Conservation (phyloP, 2,113 vertebrate genomes). For the Xyrauchen texanus region DNA sequence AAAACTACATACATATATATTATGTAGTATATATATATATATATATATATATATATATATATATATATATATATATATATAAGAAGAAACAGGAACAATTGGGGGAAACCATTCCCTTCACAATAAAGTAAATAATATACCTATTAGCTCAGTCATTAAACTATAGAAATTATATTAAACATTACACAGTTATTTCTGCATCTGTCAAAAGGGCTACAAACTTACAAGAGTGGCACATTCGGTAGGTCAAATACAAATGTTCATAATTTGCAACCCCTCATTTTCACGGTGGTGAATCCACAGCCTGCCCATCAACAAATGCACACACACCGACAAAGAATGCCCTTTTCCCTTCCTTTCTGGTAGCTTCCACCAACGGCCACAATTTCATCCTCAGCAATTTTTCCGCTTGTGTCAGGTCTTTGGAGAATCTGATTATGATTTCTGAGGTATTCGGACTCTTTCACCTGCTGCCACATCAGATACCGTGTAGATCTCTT, state of each 20-base stretch:
- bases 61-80: neutral
- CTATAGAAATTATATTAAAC: too few relatives aligned
- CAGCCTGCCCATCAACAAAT: neutral
- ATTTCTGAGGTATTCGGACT: neutral
- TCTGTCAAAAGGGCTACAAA: neutral
- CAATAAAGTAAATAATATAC: too few relatives aligned
- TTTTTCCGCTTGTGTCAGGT: neutral
- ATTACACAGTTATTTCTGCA: too few relatives aligned
- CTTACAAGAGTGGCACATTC: neutral
- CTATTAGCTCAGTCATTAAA: neutral
- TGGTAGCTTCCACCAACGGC: neutral
- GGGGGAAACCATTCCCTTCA: neutral
- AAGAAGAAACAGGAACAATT: neutral
- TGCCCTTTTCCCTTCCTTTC: neutral
- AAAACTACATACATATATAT: neutral
- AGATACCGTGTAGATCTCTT: neutral
- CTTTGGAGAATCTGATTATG: neutral
- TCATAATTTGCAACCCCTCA: too few relatives aligned
- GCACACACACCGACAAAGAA: neutral
- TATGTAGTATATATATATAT: too few relatives aligned
- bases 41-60: too few relatives aligned
- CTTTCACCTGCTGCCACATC: neutral
- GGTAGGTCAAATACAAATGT: too few relatives aligned
- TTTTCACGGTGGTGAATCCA: neutral
- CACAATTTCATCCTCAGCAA: neutral